Evolutionary conservation across 2,888 invertebrate genomes (phyloP), one percentile per base, ranked within the genome.

Genomic region (Spialia ferax): DNA sequence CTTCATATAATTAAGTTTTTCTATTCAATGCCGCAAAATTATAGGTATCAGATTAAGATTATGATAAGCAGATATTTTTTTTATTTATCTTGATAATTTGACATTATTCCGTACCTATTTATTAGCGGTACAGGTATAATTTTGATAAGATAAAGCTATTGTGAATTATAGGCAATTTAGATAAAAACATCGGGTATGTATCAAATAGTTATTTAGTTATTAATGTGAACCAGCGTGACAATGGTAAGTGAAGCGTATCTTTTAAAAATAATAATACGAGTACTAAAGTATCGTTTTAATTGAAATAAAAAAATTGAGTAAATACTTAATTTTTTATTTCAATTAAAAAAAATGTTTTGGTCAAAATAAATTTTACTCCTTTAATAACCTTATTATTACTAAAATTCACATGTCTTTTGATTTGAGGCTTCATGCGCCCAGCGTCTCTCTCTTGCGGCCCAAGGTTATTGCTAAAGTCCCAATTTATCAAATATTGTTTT

Each of bases 131-230:
- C 29, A 70, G 72, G 74, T 76, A 73, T 78, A 76, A 78, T 75
- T 76, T 73, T 71, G 87, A 86, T 87, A 82, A 87, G 87, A 86
- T 84, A 84, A 71, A 62, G 42, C 70, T 73, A 79, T 77, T 75
- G 73, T 65, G 61, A 69, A 71, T 69, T 70, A 75, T 77, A 75
- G 18, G 35, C 13, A 18, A 50, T 52, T 38, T 50, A 52, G 59
- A 54, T 65, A 66, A 60, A 56, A 10, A 52, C 23, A 60, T n/a
- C 20, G 54, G 8, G 42, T 45, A 18, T 15, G 42, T 26, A 8
- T 4, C 26, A 23, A 23, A 23, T 48, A 50, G 18, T 60, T 45
- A 45, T 75, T 84, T 75, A 72, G 66, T 69, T 73, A 71, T 77
- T 76, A 73, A 69, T 69, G 71, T 71, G 69, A 75, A 78, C 82